phyloP scores from a whole-genome alignment of 2,113 vertebrate species.

The Accipiter virgatus region DNA sequence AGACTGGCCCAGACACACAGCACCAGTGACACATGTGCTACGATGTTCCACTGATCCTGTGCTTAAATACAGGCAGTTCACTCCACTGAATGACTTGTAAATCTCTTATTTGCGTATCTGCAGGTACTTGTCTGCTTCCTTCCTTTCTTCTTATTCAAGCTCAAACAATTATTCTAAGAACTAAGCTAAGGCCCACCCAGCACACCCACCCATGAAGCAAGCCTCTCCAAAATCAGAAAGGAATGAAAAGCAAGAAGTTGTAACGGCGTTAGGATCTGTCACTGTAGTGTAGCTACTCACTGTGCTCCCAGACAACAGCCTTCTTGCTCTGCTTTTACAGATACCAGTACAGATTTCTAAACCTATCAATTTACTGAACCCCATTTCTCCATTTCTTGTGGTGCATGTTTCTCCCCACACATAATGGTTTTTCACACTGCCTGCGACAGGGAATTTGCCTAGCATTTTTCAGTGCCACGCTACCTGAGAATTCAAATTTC shows the following conservation, averaged over 20 bases:
- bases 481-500: neutral
- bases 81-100: neutral
- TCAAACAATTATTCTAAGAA: neutral
- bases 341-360: neutral
- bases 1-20: neutral
- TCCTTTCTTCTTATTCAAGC: neutral
- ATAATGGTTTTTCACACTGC: neutral
- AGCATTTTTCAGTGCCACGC: neutral
- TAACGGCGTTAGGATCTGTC: rapidly evolving
- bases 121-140: neutral
- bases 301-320: neutral
- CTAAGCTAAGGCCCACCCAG: neutral
- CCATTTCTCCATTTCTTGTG: neutral
- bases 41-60: rapidly evolving
- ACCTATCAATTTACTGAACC: neutral
- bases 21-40: neutral
- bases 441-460: neutral
- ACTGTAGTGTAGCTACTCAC: neutral
- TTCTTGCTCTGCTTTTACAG: neutral
- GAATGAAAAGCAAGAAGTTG: neutral
- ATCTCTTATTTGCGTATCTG: neutral
- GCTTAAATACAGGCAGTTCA: neutral
- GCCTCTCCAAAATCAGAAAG: neutral
- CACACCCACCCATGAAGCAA: neutral
- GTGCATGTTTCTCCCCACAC: neutral